Conservation (phyloP, 2,888 invertebrate species). For the Cosmopolites sordidus region DNA sequence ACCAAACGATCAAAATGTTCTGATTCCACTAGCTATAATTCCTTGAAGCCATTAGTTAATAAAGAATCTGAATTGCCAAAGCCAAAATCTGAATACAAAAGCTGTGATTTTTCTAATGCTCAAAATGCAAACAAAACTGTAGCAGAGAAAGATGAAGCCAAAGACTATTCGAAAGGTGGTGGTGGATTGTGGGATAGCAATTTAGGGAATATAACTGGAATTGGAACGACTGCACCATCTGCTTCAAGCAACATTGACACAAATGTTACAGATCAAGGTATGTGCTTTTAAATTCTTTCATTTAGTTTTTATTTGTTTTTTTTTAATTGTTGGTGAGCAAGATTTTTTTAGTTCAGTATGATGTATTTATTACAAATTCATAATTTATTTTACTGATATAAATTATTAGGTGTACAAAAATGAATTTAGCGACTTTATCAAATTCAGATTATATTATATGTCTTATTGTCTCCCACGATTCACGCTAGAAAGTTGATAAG, state of each 20-base stretch:
- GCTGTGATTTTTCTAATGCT: constrained; percentile 22
- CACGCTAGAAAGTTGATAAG: too few relatives aligned
- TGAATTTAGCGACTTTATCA: too few relatives aligned
- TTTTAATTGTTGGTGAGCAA: too few relatives aligned
- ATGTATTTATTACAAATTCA: too few relatives aligned
- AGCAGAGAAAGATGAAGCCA: constrained; percentile 19
- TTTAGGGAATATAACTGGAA: constrained; percentile 4
- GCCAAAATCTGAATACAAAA: constrained; percentile 29
- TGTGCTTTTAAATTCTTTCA: not conserved
- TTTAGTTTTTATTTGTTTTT: not conserved
- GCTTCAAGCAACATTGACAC: not conserved
- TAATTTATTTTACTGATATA: too few relatives aligned
- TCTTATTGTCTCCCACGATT: too few relatives aligned
- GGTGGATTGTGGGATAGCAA: constrained; percentile 14
- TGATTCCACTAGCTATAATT: constrained; percentile 15
- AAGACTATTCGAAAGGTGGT: constrained; percentile 24
- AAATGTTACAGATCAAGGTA: constrained; percentile 3
- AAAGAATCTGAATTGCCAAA: constrained; percentile 19
- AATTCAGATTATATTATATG: too few relatives aligned
- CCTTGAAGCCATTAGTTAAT: constrained; percentile 11
- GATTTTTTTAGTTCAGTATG: too few relatives aligned
- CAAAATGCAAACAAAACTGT: constrained; percentile 5
- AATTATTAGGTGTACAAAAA: too few relatives aligned
- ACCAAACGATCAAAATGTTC: constrained; percentile 34
- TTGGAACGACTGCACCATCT: not conserved